Conservation (phyloP, 2,113 vertebrate species). For the Noturus placidus region DNA sequence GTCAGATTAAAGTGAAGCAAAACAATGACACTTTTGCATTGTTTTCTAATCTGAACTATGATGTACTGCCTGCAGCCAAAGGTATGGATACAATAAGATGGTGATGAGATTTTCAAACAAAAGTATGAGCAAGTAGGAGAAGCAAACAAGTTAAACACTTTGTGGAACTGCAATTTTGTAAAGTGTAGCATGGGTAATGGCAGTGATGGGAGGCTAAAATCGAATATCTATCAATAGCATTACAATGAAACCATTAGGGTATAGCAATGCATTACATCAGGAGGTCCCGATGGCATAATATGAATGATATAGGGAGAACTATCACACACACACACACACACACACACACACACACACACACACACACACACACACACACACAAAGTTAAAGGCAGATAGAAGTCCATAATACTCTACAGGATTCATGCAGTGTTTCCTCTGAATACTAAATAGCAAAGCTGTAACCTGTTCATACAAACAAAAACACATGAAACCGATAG, state of each 20-base stretch:
- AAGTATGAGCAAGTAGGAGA: background rate
- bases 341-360: background rate
- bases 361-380: background rate
- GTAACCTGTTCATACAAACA: background rate
- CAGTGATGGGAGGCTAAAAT: background rate
- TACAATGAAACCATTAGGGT: background rate
- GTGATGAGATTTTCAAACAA: background rate
- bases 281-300: background rate
- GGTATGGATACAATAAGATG: background rate
- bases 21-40: slow-evolving; percentile 17
- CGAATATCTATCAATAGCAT: background rate
- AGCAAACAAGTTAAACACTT: background rate
- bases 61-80: background rate
- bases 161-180: background rate
- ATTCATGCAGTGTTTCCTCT: background rate
- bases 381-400: background rate
- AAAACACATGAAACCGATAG: no score
- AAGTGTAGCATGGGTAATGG: background rate
- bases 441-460: background rate
- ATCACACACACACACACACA: background rate
- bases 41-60: background rate
- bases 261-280: background rate
- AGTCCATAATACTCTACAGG: background rate
- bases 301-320: background rate
- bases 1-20: slow-evolving; percentile 37